Conservation (phyloP, 2,113 vertebrate genomes). For the Halichoerus grypus region DNA sequence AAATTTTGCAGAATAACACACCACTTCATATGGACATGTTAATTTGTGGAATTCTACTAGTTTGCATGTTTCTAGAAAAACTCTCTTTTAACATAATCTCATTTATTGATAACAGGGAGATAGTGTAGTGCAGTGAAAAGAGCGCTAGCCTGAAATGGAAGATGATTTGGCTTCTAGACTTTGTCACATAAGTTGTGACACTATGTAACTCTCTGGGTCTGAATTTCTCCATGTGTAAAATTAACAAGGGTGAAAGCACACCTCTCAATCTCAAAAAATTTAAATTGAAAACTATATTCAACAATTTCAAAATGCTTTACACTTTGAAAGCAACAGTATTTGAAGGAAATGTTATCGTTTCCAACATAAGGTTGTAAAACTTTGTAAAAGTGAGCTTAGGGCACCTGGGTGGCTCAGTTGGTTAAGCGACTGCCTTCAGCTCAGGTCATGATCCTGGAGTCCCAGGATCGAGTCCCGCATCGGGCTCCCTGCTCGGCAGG, state of each 20-base stretch:
- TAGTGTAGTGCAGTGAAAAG: neutral
- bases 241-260: neutral
- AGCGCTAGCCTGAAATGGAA: neutral
- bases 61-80: neutral
- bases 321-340: neutral
- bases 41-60: neutral
- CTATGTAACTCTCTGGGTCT: neutral
- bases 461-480: too few species aligned
- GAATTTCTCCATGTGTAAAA: neutral
- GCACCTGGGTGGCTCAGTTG: too few species aligned
- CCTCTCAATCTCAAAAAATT: neutral
- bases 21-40: neutral
- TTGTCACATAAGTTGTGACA: neutral
- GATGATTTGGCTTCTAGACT: neutral
- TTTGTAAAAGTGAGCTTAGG: too few species aligned
- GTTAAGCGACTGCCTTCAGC: too few species aligned
- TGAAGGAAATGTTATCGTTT: constrained; percentile 5
- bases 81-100: neutral
- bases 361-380: neutral
- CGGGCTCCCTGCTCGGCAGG: too few species aligned
- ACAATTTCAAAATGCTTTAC: neutral
- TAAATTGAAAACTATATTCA: constrained; percentile 2
- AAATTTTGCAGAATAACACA: neutral
- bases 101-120: neutral
- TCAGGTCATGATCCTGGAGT: too few species aligned